phyloP scores from a whole-genome alignment of 2,113 vertebrate genomes.

The Ciconia maguari region DNA sequence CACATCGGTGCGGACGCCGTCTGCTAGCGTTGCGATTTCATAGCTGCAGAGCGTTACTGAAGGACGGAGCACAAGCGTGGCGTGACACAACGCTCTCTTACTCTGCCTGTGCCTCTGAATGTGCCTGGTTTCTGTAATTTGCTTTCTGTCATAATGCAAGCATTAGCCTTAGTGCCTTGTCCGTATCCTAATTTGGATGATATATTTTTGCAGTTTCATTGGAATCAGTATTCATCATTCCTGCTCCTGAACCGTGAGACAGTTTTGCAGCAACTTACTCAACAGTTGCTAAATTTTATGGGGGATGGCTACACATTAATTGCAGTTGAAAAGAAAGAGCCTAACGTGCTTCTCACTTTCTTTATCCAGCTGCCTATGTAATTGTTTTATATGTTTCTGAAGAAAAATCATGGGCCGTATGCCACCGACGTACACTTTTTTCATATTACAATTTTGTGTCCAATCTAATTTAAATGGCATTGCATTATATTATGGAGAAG shows the following conservation, averaged over 20 bases:
- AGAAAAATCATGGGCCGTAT: neutral
- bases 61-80: rapidly evolving
- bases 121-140: neutral
- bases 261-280: slow-evolving; percentile 1
- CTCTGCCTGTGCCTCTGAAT: neutral
- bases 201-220: neutral
- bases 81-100: neutral
- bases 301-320: neutral
- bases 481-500: neutral
- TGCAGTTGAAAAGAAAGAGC: neutral
- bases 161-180: neutral
- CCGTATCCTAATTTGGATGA: neutral
- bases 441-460: neutral
- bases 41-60: neutral
- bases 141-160: neutral
- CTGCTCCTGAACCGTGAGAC: neutral
- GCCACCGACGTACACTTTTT: neutral
- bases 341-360: neutral
- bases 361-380: neutral
- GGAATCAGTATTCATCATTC: neutral
- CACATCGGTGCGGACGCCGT: rapidly evolving
- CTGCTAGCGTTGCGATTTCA: neutral
- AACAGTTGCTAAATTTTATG: neutral
- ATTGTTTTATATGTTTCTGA: neutral
- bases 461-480: neutral